Evolutionary conservation across 1,140 invertebrate genomes (phyloP), one percentile per base, ranked within the genome.

Genomic region (Rhyzopertha dominica): DNA sequence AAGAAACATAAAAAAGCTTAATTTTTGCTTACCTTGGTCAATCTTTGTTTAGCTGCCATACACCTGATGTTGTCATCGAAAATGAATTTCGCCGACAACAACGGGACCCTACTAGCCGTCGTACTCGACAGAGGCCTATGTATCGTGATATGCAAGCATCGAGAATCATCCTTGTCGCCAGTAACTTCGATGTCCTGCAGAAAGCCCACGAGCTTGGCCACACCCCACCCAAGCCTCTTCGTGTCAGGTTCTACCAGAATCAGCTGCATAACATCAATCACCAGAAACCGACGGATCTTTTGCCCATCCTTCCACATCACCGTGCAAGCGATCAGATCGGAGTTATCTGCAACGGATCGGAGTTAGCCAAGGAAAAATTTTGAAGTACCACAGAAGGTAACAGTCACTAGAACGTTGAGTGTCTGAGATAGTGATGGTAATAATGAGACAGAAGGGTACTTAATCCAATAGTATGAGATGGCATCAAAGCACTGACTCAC

Each of bases 31-130:
- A 89, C 86, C 80, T 91, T 82, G 2, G 77, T 79, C 18, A 82
- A 63, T n/a, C 80, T 62, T 70, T 90, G 90, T 67, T 90, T 90
- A 17, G 90, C 92, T 22, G 92, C 91, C 90, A 96, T 94, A 65
- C 94, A 98, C 8, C 96, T 76, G 47, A 99, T 99, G 65, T 98
- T 93, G 73, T 99, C 96, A 65, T 99, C 95, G 65, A 99, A 99
- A 29, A 97, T 81, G 64, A 99, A 97, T 67, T 91, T 93, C 0
- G 93, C 89, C 12, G 86, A 82, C 5, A 98, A 72, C 5, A 95
- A 64, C 1, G 93, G 87, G 2, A 82, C 76, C 23, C 85, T 71
- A 43, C 83, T 85, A 14, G 74, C 71, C 0, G 80, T 68, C 0
- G 66, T 68, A 3, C 74, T 75, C 0, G 77, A 76, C 2, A 82